Evolutionary conservation across 2,797 vertebrate genomes (phyloP), one percentile per base, ranked within the genome.

Genomic region (Glyptemys insculpta): DNA sequence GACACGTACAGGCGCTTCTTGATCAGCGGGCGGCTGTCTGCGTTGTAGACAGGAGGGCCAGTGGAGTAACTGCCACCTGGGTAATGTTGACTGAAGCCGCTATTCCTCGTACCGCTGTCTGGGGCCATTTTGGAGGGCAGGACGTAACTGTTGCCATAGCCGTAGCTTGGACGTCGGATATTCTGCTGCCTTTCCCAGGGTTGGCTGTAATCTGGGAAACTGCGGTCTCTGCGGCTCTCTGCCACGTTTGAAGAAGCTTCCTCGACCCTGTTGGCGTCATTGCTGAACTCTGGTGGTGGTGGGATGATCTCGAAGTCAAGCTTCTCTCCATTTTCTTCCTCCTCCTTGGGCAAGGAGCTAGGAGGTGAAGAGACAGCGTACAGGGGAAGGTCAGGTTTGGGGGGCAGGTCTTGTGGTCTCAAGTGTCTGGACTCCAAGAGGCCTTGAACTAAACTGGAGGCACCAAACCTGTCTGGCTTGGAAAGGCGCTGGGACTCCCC

Each of bases 1-100:
- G 98, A 98, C 83, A 98, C 62, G 1, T 98, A 98, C 50, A 98
- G 91, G n/a, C 98, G 98, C 97, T 98, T 98, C 96, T 98, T 98
- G 93, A 98, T 98, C 86, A 98, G 97, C 0, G 98, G 98, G 2
- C 98, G 97, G 2, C 97, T 96, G 74, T 91, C 95, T 0, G 97
- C 93, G 88, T 92, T 89, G 65, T 19, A 91, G 74, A 95, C 56
- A 37, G 83, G 84, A 59, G 89, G 96, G 2, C 89, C 11, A 0
- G 76, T 37, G 0, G 96, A 23, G 85, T 92, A 88, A 89, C 87
- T 59, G 49, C 88, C 85, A 3, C 85, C 96, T 0, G 83, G 50
- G 14, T 89, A 87, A 49, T 86, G 94, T 1, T 93, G n/a, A 0
- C 47, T 37, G 4, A 96, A 44, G 78, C 92, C 91, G 0, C 88